Percentiles rank a stretch among this genome's conserved stretches.
These are phyloP conservation scores for Phymastichus coffea DNA, from an alignment of 1,140 invertebrate species.

Conservation along the genomic window DNA sequence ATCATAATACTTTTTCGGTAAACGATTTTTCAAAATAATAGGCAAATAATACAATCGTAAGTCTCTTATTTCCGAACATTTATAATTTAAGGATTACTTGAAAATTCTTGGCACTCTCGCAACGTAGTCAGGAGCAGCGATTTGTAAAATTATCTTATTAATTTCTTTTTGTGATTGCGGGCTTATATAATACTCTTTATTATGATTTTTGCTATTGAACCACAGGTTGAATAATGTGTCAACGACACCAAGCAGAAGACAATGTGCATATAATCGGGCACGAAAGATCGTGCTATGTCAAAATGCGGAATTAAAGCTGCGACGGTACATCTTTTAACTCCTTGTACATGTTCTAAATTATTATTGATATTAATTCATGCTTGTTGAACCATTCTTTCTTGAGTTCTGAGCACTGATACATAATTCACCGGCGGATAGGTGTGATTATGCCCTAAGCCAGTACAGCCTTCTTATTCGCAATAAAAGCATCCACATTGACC, in stretches of 20 bases:
- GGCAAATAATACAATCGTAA: slow-evolving; percentile 18
- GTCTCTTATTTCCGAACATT: too few relatives aligned
- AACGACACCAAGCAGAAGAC: slow-evolving; percentile 14
- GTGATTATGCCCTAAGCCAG: background rate
- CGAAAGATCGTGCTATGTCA: slow-evolving; percentile 5
- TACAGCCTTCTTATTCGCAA: background rate
- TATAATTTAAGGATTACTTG: slow-evolving; percentile 14
- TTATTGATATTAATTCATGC: background rate
- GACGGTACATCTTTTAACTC: slow-evolving; percentile 6
- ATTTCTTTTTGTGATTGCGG: slow-evolving; percentile 1
- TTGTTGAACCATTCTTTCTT: background rate
- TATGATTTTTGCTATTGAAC: slow-evolving; percentile 9
- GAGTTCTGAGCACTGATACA: background rate
- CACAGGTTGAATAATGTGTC: slow-evolving; percentile 6
- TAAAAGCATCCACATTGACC: background rate
- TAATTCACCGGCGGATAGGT: background rate
- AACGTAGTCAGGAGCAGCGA: slow-evolving; percentile 10
- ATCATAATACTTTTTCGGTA: slow-evolving; percentile 17
- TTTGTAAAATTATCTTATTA: background rate
- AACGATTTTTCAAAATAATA: slow-evolving; percentile 13
- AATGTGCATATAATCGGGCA: slow-evolving; percentile 24
- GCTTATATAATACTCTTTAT: slow-evolving; percentile 17
- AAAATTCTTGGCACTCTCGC: slow-evolving; percentile 15
- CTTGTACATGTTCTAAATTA: slow-evolving; percentile 5
- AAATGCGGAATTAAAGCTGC: slow-evolving; percentile 5